Percentiles rank a stretch among this genome's conserved stretches.
phyloP scores from a whole-genome alignment of 1,140 invertebrate species.

The Linepithema humile region DNA sequence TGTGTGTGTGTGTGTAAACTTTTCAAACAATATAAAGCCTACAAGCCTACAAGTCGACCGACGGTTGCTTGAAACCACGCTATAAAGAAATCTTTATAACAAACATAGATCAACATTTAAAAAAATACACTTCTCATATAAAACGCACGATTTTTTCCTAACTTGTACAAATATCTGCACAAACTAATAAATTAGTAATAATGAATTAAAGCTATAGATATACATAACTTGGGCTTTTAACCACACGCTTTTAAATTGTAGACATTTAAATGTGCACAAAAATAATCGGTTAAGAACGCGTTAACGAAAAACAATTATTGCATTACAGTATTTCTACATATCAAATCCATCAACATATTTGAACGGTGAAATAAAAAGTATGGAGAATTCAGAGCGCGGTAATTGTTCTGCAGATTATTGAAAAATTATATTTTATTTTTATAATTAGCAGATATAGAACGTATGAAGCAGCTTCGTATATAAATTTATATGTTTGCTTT shows the following conservation, averaged over 20 bases:
- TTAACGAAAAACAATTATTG: conserved; percentile 32
- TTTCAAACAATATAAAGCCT: too few species aligned
- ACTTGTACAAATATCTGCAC: background rate
- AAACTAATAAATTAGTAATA: background rate
- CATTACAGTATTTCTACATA: conserved; percentile 18
- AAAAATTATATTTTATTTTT: background rate
- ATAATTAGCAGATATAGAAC: background rate
- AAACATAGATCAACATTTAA: too few species aligned
- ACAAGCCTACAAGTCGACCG: too few species aligned
- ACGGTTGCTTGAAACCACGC: too few species aligned
- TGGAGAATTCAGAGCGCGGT: conserved; percentile 2
- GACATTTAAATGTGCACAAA: background rate
- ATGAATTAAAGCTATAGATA: background rate
- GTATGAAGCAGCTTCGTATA: background rate
- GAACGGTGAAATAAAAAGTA: conserved; percentile 20
- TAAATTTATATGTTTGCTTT: background rate
- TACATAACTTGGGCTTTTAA: background rate
- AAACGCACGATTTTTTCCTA: background rate
- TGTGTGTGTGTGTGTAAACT: too few species aligned
- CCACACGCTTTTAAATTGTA: conserved; percentile 1
- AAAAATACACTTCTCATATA: too few species aligned
- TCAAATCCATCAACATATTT: conserved; percentile 4
- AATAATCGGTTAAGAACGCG: background rate
- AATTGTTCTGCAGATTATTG: background rate
- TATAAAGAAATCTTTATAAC: too few species aligned